Evolutionary conservation across 1,140 invertebrate genomes (phyloP).

Genomic region (Pteromalus puparum): DNA sequence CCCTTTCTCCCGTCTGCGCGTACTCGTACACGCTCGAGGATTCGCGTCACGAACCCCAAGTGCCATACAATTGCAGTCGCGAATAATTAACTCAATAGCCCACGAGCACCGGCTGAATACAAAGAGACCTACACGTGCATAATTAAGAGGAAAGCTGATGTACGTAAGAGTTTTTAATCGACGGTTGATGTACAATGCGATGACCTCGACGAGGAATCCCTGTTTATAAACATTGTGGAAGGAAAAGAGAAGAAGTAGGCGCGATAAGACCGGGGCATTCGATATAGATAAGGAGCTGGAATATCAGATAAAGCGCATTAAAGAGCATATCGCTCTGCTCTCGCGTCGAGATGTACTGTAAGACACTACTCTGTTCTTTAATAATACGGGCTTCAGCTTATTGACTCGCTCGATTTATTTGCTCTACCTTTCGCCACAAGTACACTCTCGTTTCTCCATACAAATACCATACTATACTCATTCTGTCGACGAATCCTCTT

Average conservation of each 20-base stretch:
- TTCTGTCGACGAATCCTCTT: background rate
- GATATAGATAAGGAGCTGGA: background rate
- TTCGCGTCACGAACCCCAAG: background rate
- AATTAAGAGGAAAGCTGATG: background rate
- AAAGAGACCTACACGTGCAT: background rate
- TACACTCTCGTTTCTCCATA: background rate
- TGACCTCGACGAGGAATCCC: background rate
- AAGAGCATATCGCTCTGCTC: background rate
- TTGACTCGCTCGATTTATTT: background rate
- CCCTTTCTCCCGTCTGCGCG: background rate
- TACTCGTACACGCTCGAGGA: background rate
- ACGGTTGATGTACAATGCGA: background rate
- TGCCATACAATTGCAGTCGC: background rate
- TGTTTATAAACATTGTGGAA: background rate
- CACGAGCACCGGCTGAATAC: background rate
- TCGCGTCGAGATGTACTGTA: background rate
- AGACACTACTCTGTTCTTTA: background rate
- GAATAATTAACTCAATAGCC: slow-evolving; percentile 12
- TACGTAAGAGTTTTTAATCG: background rate
- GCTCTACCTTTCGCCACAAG: background rate
- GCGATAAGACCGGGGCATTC: background rate
- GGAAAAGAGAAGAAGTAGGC: too few relatives aligned
- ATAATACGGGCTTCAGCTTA: too few relatives aligned
- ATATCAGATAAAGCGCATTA: background rate
- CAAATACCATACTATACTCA: background rate